Percentiles rank a stretch among this genome's conserved stretches.
These are phyloP conservation scores for Zootermopsis nevadensis DNA, from an alignment of 2,888 invertebrate species.

Conservation along the genomic window DNA sequence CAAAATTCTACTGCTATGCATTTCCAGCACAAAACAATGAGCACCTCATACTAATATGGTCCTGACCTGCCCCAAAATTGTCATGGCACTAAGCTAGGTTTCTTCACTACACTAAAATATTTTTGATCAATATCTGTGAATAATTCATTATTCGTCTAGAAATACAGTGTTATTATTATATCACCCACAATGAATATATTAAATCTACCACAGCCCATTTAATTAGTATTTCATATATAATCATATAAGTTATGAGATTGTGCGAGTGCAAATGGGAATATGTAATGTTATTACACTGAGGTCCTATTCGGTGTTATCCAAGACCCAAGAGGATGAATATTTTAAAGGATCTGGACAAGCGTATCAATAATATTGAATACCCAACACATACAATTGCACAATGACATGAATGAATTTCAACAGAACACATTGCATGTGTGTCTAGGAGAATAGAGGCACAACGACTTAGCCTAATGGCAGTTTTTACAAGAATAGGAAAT, in stretches of 20 bases:
- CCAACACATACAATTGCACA: slow-evolving; percentile 47
- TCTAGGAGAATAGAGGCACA: slow-evolving; percentile 51
- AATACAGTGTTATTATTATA: slow-evolving; percentile 53
- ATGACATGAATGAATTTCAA: slow-evolving; percentile 47
- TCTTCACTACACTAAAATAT: slow-evolving; percentile 51
- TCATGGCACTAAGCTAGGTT: slow-evolving; percentile 51
- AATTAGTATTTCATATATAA: slow-evolving; percentile 55
- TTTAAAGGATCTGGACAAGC: slow-evolving; percentile 46
- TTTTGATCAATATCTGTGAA: slow-evolving; percentile 51
- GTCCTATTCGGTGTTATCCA: slow-evolving; percentile 21
- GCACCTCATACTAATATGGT: slow-evolving; percentile 45
- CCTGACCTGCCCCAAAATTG: slow-evolving; percentile 43
- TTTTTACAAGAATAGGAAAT: slow-evolving; percentile 50
- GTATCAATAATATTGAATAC: slow-evolving; percentile 43
- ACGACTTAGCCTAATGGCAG: slow-evolving; percentile 52
- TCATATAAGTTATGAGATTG: slow-evolving; percentile 54
- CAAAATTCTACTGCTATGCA: slow-evolving; percentile 35
- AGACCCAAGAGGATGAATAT: slow-evolving; percentile 37
- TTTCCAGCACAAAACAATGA: slow-evolving; percentile 42
- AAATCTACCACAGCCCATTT: slow-evolving; percentile 58
- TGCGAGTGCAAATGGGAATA: slow-evolving; percentile 55
- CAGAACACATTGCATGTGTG: slow-evolving; percentile 50
- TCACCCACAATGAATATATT: slow-evolving; percentile 57
- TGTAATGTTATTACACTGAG: slow-evolving; percentile 44
- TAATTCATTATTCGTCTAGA: slow-evolving; percentile 50